Base-by-base conservation (phyloP, 2,113 vertebrate genomes). In the Propithecus coquereli region DNA sequence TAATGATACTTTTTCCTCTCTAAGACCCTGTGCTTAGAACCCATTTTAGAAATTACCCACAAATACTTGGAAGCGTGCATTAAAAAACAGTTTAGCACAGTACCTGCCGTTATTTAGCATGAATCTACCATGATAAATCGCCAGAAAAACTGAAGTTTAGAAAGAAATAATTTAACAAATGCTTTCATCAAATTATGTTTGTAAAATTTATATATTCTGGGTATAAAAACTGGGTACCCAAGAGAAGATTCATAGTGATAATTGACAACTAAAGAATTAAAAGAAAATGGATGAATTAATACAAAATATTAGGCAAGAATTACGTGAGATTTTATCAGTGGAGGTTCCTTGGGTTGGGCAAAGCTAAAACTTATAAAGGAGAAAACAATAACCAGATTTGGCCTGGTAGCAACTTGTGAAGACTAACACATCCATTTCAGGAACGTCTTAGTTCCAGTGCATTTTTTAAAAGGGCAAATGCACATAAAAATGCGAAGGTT, bases 21-120 rank as follows among this genome's bases (percentile, higher is more conserved):
- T 73, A 68, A 82, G 71, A 93, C 34, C 20, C 52, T 95, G 50
- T 96, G 70, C 76, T 93, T 47, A 85, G 83, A 77, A 93, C 57
- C 25, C 57, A 50, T 82, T 89, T 93, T 74, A 93, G 94, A 96
- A 94, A 90, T 63, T 66, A 90, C 37, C 59, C 80, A 92, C 71
- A 96, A 47, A 79, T 95, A 89, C 92, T 95, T 97, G 73, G 37
- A 95, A 97, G 59, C 86, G 76, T 74, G 16, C 20, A 79, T 84
- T 86, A 37, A 87, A 82, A 91, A 93, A 50, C 23, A 74, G 18
- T 80, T 87, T 77, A 76, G 30, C 27, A 10, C 18, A 80, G 45
- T 59, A 91, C 59, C n/a, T 68, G 71, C 45, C 63, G 27, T 95
- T 96, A 70, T 54, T 95, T 73, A 94, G 63, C 65, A 73, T 87